A percentile compares a stretch with the other conserved stretches of the same genome.
These are phyloP conservation scores for Cremastinae sp. DNA, from an alignment of 2,888 invertebrate species.

Conservation along the genomic window DNA sequence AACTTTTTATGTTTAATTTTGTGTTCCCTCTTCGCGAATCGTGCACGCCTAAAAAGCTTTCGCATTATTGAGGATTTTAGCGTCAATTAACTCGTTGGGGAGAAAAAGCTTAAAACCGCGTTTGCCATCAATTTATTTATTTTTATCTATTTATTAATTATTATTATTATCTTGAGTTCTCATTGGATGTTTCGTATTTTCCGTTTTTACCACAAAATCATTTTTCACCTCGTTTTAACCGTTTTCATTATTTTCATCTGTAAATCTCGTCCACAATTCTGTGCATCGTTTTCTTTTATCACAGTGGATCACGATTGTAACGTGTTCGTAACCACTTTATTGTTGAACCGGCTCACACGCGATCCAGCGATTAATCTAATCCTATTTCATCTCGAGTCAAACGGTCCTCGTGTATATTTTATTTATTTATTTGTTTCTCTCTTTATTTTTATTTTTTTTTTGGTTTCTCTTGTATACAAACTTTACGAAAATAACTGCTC, in stretches of 20 bases:
- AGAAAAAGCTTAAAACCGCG: slow-evolving; percentile 34
- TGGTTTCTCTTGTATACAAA: slow-evolving; percentile 70
- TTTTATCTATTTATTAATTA: slow-evolving; percentile 46
- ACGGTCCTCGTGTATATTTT: slow-evolving; percentile 46
- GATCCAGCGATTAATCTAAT: slow-evolving; percentile 47
- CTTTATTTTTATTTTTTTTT: slow-evolving; percentile 42
- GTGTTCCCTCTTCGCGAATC: not conserved
- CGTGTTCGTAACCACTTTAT: slow-evolving; percentile 58
- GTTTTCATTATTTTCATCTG: not conserved
- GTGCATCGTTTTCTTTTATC: slow-evolving; percentile 52
- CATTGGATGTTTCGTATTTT: slow-evolving; percentile 56
- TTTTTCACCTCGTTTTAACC: slow-evolving; percentile 17
- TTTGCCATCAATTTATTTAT: slow-evolving; percentile 23
- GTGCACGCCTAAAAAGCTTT: slow-evolving; percentile 15
- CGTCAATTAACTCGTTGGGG: slow-evolving; percentile 15
- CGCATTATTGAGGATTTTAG: slow-evolving; percentile 32
- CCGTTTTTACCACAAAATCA: slow-evolving; percentile 43
- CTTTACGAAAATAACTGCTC: slow-evolving; percentile 76
- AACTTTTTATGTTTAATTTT: slow-evolving; percentile 3
- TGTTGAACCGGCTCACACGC: slow-evolving; percentile 47
- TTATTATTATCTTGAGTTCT: slow-evolving; percentile 59
- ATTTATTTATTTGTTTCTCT: slow-evolving; percentile 35
- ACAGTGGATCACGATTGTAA: slow-evolving; percentile 63
- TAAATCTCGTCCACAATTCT: slow-evolving; percentile 26
- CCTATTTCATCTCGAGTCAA: slow-evolving; percentile 44